Conservation (phyloP, 2,797 vertebrate genomes). For the Sebastes minor region DNA sequence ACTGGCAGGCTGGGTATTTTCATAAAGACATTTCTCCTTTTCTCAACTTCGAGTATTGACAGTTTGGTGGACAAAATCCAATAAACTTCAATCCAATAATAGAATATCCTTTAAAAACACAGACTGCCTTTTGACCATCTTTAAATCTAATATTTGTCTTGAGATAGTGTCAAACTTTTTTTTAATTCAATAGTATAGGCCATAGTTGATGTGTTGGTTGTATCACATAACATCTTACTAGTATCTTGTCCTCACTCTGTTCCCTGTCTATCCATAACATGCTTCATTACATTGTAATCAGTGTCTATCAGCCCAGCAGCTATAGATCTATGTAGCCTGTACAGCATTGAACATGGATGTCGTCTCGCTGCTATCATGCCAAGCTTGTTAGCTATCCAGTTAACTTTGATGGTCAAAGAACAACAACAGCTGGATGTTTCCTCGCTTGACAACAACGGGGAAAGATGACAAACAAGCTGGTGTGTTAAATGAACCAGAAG, state of each 20-base stretch:
- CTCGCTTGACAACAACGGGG: conserved; percentile 2
- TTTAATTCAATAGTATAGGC: background rate
- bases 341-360: background rate
- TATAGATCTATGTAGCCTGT: background rate
- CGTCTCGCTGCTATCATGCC: background rate
- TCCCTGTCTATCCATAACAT: rapidly evolving
- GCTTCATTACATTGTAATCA: background rate
- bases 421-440: background rate
- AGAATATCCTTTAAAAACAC: background rate
- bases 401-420: background rate
- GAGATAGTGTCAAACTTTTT: background rate
- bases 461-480: background rate
- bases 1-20: background rate
- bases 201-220: background rate
- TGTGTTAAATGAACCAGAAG: background rate
- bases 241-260: background rate
- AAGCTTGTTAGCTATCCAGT: conserved; percentile 25
- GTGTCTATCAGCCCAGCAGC: background rate
- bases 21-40: background rate
- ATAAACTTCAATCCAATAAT: background rate
- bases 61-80: background rate
- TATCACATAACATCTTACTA: background rate
- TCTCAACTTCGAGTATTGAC: background rate
- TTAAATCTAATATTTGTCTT: background rate
- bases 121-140: background rate